These are phyloP conservation scores for Gymnopithys bicolor DNA, from an alignment of 2,797 vertebrate genomes.

Conservation along the genomic window DNA sequence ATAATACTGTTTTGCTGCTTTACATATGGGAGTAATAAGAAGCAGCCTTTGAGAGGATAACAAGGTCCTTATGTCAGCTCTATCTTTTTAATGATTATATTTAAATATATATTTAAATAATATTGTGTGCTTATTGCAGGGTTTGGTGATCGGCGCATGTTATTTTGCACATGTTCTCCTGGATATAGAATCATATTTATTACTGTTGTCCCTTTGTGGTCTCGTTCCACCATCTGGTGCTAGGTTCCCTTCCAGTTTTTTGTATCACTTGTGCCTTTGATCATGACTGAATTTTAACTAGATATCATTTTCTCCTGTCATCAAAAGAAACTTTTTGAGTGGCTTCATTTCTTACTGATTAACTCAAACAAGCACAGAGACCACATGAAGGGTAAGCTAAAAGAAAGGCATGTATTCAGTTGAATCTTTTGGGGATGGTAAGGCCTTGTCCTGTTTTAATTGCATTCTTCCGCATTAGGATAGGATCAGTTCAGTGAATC, in stretches of 20 bases:
- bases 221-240: conserved; percentile 3
- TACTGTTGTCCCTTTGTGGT: conserved; percentile 3
- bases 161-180: background rate
- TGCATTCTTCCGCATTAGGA: background rate
- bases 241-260: conserved; percentile 3
- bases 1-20: background rate
- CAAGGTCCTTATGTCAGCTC: background rate
- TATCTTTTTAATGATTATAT: background rate
- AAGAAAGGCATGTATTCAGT: background rate
- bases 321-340: conserved; percentile 21
- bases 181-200: background rate
- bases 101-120: conserved; percentile 34
- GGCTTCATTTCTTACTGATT: background rate
- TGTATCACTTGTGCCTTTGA: conserved; percentile 29
- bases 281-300: conserved; percentile 45
- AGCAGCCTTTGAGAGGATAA: conserved; percentile 24
- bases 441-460: background rate
- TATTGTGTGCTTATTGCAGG: background rate
- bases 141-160: background rate
- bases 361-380: background rate
- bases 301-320: background rate
- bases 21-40: conserved; percentile 3
- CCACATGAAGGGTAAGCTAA: background rate
- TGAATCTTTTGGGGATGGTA: background rate
- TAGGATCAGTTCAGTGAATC: background rate